Base-by-base conservation (phyloP, 2,888 invertebrate genomes). In the Scaptomyza flava region DNA sequence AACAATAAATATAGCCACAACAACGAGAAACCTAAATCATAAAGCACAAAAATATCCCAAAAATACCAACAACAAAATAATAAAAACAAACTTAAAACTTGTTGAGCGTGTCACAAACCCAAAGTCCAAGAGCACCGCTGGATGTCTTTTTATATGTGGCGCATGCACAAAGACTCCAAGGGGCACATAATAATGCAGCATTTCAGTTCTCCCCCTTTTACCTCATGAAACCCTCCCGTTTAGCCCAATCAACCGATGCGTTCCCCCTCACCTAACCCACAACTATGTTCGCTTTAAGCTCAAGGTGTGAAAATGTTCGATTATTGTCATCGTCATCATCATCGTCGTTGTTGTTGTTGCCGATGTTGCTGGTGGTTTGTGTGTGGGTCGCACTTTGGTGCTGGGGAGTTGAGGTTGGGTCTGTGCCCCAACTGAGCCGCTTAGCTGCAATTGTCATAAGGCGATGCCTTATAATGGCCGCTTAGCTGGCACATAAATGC, bases 281-380 rank as follows among this genome's bases (percentile, higher is more conserved):
- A 62, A 62, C 79, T 69, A 68, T 69, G 75, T 61, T 47, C 64
- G 73, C 77, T 74, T 84, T 88, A 89, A 89, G 89, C 89, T 88
- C 67, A 72, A 89, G 89, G 89, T 89, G 89, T 89, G 89, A 89
- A 89, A 88, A 86, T 89, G 82, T 89, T 89, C 86, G 89, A 88
- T 89, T 88, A 88, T 89, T 89, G 87, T 89, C 88, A 81, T 77
- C 84, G 68, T 78, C 68, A 52, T 58, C 68, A 54, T 69, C 34
- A n/a, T 59, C 42, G 38, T 57, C 53, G 70, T 54, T 1, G 64
- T 46, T 58, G 57, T 68, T 31, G 45, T 27, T 27, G 27, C 4
- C 4, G 27, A 6, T 27, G 47, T 17, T 56, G 56, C 52, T 60
- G 58, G 68, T 54, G n/a, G n/a, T 66, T 43, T 69, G 48, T 60